Conservation (phyloP, 23 tunicate species). For the Styela clava region DNA sequence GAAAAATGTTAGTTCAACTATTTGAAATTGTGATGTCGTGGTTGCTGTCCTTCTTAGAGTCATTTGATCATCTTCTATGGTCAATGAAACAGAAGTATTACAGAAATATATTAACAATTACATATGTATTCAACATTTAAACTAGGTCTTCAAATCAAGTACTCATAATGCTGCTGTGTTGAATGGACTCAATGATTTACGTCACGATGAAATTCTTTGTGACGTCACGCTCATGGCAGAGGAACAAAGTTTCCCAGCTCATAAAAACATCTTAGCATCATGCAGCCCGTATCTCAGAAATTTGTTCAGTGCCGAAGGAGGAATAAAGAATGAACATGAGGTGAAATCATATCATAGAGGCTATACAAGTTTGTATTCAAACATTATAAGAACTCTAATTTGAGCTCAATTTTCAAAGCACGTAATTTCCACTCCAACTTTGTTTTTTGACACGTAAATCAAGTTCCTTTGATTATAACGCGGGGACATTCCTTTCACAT, state of each 20-base stretch:
- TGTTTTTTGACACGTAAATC: too few relatives aligned
- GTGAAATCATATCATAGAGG: constrained; percentile 24
- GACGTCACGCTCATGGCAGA: constrained; percentile 98
- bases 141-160: constrained; percentile 85
- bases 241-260: constrained; percentile 86
- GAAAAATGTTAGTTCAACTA: too few relatives aligned
- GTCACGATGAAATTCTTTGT: constrained; percentile 92
- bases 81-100: too few relatives aligned
- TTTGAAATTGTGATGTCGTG: too few relatives aligned
- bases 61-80: too few relatives aligned
- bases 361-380: background rate
- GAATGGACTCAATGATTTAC: constrained; percentile 78
- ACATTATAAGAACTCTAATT: background rate
- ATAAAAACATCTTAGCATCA: constrained; percentile 87
- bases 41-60: too few relatives aligned
- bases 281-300: constrained; percentile 87
- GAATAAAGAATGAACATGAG: constrained; percentile 87
- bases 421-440: too few relatives aligned
- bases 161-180: constrained; percentile 77
- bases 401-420: too few relatives aligned
- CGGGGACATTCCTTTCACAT: too few relatives aligned
- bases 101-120: too few relatives aligned
- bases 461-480: too few relatives aligned
- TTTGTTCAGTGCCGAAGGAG: constrained; percentile 79
- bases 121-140: too few relatives aligned